These are phyloP conservation scores for Danionella dracula DNA, from an alignment of 2,797 vertebrate genomes.

Conservation along the genomic window DNA sequence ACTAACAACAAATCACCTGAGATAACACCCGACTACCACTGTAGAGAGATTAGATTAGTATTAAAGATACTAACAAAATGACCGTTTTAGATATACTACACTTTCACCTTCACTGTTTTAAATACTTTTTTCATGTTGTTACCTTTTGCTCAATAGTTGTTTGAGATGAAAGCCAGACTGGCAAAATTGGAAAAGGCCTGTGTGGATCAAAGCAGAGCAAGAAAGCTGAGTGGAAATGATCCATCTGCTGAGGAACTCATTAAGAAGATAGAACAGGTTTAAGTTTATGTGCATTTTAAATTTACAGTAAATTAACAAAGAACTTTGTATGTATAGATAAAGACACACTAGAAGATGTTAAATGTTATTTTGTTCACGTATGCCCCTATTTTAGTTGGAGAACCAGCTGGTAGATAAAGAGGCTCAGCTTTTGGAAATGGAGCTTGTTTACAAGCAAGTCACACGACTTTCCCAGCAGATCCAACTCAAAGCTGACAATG, in stretches of 20 bases:
- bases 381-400: constrained; percentile 80
- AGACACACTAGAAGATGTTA: no score
- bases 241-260: constrained; percentile 70
- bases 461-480: constrained; percentile 68
- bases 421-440: constrained; percentile 77
- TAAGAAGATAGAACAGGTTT: constrained; percentile 80
- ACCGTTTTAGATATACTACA: no score
- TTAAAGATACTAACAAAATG: no score
- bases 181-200: constrained; percentile 62
- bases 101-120: neutral
- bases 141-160: constrained; percentile 65
- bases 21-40: no score
- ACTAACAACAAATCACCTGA: no score
- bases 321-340: no score
- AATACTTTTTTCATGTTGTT: neutral
- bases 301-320: no score
- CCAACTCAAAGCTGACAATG: constrained; percentile 54
- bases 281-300: no score
- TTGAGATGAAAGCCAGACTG: constrained; percentile 76
- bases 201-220: constrained; percentile 52
- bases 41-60: no score
- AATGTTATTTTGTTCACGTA: neutral
- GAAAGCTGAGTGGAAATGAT: constrained; percentile 74
- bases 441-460: constrained; percentile 78
- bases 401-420: constrained; percentile 72